These are phyloP conservation scores for Bradynema listronoti DNA, from an alignment of 1,140 invertebrate species.

Conservation along the genomic window DNA sequence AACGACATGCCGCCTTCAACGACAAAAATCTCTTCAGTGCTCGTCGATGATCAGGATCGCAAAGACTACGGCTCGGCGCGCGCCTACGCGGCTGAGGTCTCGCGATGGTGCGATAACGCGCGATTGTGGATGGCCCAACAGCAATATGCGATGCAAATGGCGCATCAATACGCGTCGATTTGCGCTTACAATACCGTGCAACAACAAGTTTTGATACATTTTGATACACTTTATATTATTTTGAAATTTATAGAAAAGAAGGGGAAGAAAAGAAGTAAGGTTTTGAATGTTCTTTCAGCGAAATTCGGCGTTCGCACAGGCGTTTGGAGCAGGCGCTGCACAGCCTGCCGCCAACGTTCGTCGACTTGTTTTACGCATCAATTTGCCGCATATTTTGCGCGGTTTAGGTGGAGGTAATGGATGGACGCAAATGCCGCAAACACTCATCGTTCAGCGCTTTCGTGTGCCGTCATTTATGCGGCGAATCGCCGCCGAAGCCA, in stretches of 20 bases:
- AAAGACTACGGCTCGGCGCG: conserved; percentile 35
- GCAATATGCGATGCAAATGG: conserved; percentile 21
- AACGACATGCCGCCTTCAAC: too few species aligned
- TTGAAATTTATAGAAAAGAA: conserved; percentile 3
- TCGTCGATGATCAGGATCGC: too few species aligned
- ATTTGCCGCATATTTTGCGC: conserved; percentile 23
- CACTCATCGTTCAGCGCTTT: conserved; percentile 35
- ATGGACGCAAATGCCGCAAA: conserved; percentile 9
- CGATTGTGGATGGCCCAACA: conserved; percentile 26
- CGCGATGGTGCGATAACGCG: conserved; percentile 17
- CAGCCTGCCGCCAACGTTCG: conserved; percentile 1
- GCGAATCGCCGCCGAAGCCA: conserved; percentile 30
- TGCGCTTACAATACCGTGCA: not conserved
- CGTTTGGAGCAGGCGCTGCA: not conserved
- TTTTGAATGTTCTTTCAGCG: too few species aligned
- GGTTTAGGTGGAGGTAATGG: not conserved
- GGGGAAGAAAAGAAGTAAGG: too few species aligned
- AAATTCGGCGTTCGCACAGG: too few species aligned
- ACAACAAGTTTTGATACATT: not conserved
- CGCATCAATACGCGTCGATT: not conserved
- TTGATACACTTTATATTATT: not conserved
- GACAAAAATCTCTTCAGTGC: too few species aligned
- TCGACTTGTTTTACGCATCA: conserved; percentile 15
- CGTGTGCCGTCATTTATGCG: conserved; percentile 37
- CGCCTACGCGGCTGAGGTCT: conserved; percentile 41